Percentiles rank a stretch among this genome's conserved stretches.
These are phyloP conservation scores for Scopus umbretta DNA, from an alignment of 2,113 vertebrate species.

Conservation along the genomic window DNA sequence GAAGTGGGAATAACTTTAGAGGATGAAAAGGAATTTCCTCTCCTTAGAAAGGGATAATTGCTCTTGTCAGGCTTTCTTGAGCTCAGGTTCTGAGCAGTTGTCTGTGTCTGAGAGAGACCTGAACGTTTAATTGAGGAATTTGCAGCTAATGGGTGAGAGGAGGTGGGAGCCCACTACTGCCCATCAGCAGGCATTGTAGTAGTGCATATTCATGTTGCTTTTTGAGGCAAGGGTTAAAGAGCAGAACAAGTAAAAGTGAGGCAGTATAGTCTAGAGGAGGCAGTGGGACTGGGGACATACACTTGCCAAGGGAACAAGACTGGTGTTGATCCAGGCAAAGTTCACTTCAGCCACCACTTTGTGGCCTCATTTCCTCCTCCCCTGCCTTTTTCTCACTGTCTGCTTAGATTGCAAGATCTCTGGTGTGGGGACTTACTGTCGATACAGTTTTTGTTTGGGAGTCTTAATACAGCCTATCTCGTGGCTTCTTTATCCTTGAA, in stretches of 20 bases:
- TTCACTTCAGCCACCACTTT: neutral
- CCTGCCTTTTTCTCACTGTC: neutral
- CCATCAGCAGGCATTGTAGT: neutral
- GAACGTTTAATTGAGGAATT: neutral
- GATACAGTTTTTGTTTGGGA: neutral
- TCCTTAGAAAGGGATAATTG: neutral
- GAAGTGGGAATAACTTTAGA: neutral
- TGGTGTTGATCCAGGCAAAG: neutral
- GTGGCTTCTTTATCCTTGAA: neutral
- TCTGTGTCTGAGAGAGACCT: neutral
- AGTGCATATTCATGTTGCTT: neutral
- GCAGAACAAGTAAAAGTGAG: neutral
- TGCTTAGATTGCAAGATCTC: neutral
- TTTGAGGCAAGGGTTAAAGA: neutral
- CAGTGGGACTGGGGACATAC: neutral
- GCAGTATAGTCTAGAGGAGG: neutral
- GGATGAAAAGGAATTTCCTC: neutral
- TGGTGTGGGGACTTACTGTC: neutral
- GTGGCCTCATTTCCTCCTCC: neutral
- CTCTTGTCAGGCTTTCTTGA: neutral
- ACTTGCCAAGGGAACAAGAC: neutral
- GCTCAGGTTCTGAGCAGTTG: neutral
- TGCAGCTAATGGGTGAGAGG: neutral
- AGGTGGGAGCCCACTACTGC: neutral
- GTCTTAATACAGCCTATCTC: neutral